Percentiles rank a stretch among this genome's conserved stretches.
Evolutionary conservation across 2,113 vertebrate species (phyloP).

Genomic region (Sphyrna mokarran): DNA sequence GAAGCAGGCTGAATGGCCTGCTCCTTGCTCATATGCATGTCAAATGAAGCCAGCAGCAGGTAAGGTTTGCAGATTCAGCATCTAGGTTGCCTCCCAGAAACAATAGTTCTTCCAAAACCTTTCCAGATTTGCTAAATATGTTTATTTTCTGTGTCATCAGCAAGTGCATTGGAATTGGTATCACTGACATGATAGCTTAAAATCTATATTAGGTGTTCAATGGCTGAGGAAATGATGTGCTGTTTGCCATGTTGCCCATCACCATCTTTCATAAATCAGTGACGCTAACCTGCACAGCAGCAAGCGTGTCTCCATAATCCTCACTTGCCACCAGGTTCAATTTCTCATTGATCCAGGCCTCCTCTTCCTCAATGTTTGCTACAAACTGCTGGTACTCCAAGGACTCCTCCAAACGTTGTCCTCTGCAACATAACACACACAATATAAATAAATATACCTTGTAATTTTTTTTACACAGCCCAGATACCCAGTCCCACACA

Average conservation of each 20-base stretch:
- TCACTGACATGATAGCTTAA: not conserved
- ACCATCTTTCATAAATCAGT: not conserved
- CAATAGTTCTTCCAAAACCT: too few species aligned
- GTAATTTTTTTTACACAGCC: not conserved
- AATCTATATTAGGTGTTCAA: not conserved
- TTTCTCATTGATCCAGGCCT: constrained; percentile 98
- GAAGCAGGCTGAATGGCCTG: too few species aligned
- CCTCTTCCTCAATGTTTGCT: constrained; percentile 95
- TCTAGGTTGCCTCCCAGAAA: too few species aligned
- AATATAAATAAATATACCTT: not conserved
- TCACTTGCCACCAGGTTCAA: constrained; percentile 92
- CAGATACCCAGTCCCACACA: not conserved
- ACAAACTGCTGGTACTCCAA: constrained; percentile 98
- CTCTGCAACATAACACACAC: constrained; percentile 52
- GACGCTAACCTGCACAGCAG: constrained; percentile 74
- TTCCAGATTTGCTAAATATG: too few species aligned
- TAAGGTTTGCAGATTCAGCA: not conserved
- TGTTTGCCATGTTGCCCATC: not conserved
- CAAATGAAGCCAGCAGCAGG: not conserved
- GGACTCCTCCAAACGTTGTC: constrained; percentile 92
- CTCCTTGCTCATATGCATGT: not conserved
- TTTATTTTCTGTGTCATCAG: too few species aligned
- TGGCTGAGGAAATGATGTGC: not conserved
- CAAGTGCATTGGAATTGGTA: not conserved
- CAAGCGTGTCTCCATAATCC: constrained; percentile 92